Conservation (phyloP, 2,797 vertebrate genomes). For the Meriones psammophilus region DNA sequence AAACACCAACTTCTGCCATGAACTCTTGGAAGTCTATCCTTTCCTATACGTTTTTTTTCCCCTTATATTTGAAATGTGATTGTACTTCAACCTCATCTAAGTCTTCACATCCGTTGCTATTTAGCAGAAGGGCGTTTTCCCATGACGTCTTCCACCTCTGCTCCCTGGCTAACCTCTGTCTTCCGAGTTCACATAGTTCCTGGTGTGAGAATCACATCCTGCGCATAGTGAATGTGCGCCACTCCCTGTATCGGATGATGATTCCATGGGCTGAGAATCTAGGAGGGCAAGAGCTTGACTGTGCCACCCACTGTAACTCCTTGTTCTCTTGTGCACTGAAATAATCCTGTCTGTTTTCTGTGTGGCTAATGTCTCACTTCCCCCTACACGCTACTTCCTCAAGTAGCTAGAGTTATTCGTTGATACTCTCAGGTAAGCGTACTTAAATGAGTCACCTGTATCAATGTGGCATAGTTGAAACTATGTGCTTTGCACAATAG, state of each 20-base stretch:
- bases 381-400: not conserved
- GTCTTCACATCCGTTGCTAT: not conserved
- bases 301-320: not conserved
- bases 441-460: not conserved
- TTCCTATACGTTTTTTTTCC: not conserved
- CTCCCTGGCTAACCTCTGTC: not conserved
- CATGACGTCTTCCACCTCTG: not conserved
- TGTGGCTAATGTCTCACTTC: not conserved
- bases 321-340: not conserved
- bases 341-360: not conserved
- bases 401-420: not conserved
- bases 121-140: not conserved
- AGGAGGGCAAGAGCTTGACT: not conserved
- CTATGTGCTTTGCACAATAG: not conserved
- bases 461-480: not conserved
- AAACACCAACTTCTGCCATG: not conserved
- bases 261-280: not conserved
- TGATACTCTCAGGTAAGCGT: rapidly evolving
- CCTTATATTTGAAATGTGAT: not conserved
- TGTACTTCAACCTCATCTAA: not conserved
- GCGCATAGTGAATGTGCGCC: rapidly evolving
- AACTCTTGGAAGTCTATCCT: not conserved
- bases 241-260: not conserved
- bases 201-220: not conserved
- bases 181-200: not conserved